Evolutionary conservation across 2,797 vertebrate species (phyloP).

Genomic region (Cheirogaleus major): DNA sequence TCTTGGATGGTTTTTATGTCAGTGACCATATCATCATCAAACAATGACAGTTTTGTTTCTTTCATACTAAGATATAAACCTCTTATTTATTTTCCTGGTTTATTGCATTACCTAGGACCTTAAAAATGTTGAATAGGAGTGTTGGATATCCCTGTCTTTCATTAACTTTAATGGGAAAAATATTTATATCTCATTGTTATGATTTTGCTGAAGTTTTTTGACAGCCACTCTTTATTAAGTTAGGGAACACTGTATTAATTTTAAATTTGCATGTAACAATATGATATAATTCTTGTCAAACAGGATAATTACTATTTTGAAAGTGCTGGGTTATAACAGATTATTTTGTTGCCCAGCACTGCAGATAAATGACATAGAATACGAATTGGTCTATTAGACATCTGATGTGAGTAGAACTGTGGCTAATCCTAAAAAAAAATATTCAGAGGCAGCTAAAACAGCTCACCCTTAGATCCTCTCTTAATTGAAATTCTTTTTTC

Average conservation of each 20-base stretch:
- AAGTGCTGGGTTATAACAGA: neutral
- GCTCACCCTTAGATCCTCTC: neutral
- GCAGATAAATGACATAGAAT: neutral
- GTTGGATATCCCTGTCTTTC: neutral
- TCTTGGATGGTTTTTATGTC: neutral
- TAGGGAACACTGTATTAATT: neutral
- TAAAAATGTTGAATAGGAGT: constrained; percentile 2
- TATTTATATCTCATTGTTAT: neutral
- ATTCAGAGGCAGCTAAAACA: neutral
- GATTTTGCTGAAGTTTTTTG: neutral
- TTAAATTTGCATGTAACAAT: constrained; percentile 25
- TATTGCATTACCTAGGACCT: neutral
- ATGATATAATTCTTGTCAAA: constrained; percentile 5
- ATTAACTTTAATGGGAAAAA: neutral
- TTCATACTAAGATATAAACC: neutral
- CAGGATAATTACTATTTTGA: neutral
- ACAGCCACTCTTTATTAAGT: neutral
- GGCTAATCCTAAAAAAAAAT: neutral
- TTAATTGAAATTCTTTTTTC: constrained; percentile 4
- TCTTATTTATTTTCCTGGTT: neutral
- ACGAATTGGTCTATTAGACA: neutral
- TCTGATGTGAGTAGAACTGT: neutral
- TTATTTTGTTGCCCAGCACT: neutral
- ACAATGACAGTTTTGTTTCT: neutral
- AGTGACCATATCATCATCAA: neutral